A percentile compares a stretch with the other conserved stretches of the same genome.
Evolutionary conservation across 53 echinoderm and acorn worm genomes (phyloP).

Genomic region (Mesocentrotus franciscanus): DNA sequence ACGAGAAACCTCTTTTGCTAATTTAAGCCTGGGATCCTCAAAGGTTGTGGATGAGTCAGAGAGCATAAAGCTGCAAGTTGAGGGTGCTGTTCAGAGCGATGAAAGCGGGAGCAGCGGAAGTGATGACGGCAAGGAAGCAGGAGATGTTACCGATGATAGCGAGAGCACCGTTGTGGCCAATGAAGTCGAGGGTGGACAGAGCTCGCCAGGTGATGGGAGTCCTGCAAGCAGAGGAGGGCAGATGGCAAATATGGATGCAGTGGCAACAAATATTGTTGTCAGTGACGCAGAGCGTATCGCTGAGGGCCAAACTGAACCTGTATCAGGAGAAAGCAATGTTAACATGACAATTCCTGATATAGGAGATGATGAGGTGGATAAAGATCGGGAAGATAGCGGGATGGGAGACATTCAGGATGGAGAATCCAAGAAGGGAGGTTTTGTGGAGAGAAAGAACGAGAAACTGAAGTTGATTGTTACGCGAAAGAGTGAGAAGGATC

Average conservation of each 20-base stretch:
- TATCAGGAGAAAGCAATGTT: background rate
- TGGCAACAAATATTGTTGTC: background rate
- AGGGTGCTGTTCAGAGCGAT: conserved; percentile 16
- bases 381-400: conserved; percentile 63
- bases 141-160: conserved; percentile 60
- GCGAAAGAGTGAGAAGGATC: conserved; percentile 26
- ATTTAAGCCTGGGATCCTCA: background rate
- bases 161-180: conserved; percentile 65
- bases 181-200: conserved; percentile 58
- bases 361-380: conserved; percentile 21
- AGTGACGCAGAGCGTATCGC: background rate
- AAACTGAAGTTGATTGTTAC: conserved; percentile 44
- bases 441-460: conserved; percentile 62
- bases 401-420: conserved; percentile 22
- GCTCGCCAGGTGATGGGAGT: conserved; percentile 33
- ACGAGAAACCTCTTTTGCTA: conserved; percentile 21
- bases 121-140: conserved; percentile 54
- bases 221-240: background rate
- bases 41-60: background rate
- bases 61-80: background rate
- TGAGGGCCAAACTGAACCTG: background rate
- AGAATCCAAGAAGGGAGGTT: conserved; percentile 41
- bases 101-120: conserved; percentile 40
- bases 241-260: background rate
- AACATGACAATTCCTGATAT: background rate